phyloP scores from a whole-genome alignment of 1,140 invertebrate species.

The Ostrea edulis region DNA sequence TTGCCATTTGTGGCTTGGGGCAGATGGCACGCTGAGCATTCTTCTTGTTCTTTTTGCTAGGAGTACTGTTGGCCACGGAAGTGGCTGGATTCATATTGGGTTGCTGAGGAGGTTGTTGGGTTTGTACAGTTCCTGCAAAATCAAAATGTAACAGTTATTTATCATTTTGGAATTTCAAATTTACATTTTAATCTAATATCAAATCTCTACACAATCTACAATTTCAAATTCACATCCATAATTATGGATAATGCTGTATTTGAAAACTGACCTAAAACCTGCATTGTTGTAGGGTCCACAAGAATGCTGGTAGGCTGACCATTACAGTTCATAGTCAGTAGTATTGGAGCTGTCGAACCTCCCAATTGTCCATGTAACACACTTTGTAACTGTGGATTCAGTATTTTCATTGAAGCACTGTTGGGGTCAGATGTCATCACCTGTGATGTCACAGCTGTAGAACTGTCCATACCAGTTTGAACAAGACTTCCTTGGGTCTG shows the following conservation, averaged over 20 bases:
- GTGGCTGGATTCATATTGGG: constrained; percentile 3
- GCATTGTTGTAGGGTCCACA: constrained; percentile 71
- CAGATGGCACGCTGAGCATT: constrained; percentile 64
- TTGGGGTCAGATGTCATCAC: constrained; percentile 39
- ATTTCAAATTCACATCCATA: no score
- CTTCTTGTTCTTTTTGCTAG: constrained; percentile 59
- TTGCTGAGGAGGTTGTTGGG: constrained; percentile 52
- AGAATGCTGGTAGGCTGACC: constrained; percentile 71
- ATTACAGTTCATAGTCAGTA: constrained; percentile 67
- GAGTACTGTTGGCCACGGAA: constrained; percentile 18
- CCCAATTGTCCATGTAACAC: constrained; percentile 46
- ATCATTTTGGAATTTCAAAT: no score
- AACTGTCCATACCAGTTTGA: constrained; percentile 14
- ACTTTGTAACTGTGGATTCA: constrained; percentile 45
- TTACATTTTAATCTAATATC: no score
- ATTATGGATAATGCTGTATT: no score
- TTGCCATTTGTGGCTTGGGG: constrained; percentile 61
- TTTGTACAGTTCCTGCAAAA: constrained; percentile 59
- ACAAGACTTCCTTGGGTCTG: constrained; percentile 1
- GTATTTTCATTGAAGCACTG: constrained; percentile 27
- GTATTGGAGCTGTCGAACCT: constrained; percentile 60
- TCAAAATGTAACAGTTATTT: background rate
- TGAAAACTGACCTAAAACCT: constrained; percentile 62
- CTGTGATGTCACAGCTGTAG: constrained; percentile 13
- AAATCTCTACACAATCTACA: no score